Evolutionary conservation across 1,140 invertebrate genomes (phyloP).

Genomic region (Melipona quadrifasciata): DNA sequence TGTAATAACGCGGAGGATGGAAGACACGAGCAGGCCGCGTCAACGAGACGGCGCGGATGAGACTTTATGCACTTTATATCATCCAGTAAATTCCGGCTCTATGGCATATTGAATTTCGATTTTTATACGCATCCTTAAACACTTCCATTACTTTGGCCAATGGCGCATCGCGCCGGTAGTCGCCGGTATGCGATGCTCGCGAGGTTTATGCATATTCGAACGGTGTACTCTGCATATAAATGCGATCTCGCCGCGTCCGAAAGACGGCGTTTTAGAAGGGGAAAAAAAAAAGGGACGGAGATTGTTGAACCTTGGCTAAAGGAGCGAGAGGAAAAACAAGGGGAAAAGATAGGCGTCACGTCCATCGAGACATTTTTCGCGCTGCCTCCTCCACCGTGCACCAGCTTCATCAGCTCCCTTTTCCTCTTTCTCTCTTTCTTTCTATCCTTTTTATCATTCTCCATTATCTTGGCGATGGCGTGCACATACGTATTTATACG

Average conservation of each 20-base stretch:
- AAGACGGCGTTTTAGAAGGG: constrained; percentile 53
- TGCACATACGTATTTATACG: constrained; percentile 36
- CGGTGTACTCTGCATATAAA: constrained; percentile 68
- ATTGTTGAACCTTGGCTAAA: neutral
- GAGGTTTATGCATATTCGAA: constrained; percentile 69
- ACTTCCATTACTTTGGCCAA: constrained; percentile 60
- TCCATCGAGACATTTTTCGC: constrained; percentile 65
- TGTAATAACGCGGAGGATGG: neutral
- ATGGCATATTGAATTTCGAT: constrained; percentile 61
- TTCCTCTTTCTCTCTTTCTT: neutral
- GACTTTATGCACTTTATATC: constrained; percentile 37
- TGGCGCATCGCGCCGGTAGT: constrained; percentile 59
- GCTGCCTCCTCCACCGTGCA: constrained; percentile 1
- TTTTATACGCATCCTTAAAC: constrained; percentile 59
- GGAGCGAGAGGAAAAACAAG: neutral
- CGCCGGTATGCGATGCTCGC: constrained; percentile 53
- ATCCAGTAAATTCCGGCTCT: constrained; percentile 40
- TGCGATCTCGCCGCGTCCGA: constrained; percentile 54
- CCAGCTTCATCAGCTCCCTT: neutral
- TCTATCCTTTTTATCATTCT: neutral
- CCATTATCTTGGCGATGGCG: neutral
- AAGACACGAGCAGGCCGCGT: neutral
- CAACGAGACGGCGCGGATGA: neutral
- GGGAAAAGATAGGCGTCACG: constrained; percentile 38
- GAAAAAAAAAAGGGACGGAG: neutral